phyloP scores from a whole-genome alignment of 2,113 vertebrate species.

The Labeo rohita region DNA sequence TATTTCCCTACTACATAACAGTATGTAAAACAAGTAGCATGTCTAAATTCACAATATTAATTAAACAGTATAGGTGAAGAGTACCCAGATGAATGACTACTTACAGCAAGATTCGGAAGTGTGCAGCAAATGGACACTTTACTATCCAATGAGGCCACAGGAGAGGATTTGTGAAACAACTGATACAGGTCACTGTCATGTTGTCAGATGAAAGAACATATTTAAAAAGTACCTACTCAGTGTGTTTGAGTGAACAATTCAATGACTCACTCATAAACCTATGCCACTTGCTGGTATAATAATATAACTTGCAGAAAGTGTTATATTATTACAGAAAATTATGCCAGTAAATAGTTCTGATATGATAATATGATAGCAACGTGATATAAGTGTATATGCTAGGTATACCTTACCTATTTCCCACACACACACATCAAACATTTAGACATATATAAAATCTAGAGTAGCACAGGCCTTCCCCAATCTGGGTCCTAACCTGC shows the following conservation, averaged over 20 bases:
- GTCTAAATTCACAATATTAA: too few relatives aligned
- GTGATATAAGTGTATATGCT: not conserved
- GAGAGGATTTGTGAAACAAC: too few relatives aligned
- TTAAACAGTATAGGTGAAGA: too few relatives aligned
- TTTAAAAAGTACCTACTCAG: too few relatives aligned
- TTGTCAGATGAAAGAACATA: too few relatives aligned
- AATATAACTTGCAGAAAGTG: not conserved
- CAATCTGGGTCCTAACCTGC: conserved; percentile 62
- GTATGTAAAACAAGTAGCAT: too few relatives aligned
- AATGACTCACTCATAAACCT: not conserved
- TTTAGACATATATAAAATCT: conserved; percentile 63
- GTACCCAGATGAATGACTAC: too few relatives aligned
- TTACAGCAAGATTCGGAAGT: too few relatives aligned
- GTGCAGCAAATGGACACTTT: too few relatives aligned
- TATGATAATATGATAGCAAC: not conserved
- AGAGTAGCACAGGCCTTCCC: conserved; percentile 63
- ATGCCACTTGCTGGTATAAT: not conserved
- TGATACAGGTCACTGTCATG: too few relatives aligned
- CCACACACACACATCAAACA: conserved; percentile 47
- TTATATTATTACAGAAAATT: not conserved
- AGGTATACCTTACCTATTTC: not conserved
- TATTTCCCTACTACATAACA: too few relatives aligned
- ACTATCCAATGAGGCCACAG: too few relatives aligned
- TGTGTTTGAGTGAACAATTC: not conserved
- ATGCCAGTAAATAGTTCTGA: not conserved